Percentiles rank a stretch among this genome's conserved stretches.
phyloP scores from a whole-genome alignment of 2,113 vertebrate genomes.

The Atractosteus spatula region DNA sequence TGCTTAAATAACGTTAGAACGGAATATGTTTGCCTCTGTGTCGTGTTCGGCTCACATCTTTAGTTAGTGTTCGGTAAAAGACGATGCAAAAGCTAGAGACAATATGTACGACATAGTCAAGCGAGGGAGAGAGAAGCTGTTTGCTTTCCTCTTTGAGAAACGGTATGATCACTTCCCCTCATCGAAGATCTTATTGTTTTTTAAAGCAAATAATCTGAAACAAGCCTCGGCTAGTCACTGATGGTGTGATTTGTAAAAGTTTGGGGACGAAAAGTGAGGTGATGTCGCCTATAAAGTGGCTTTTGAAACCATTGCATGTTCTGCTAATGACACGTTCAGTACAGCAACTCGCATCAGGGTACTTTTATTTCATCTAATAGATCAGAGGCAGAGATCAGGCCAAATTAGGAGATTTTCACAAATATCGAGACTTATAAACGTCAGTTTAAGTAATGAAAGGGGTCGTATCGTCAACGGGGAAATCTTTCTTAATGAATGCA shows the following conservation, averaged over 20 bases:
- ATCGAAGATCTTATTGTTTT: constrained; percentile 35
- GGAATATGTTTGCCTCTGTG: not conserved
- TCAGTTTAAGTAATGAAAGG: constrained; percentile 55
- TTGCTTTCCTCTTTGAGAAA: constrained; percentile 59
- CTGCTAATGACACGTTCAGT: constrained; percentile 79
- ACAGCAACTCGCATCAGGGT: constrained; percentile 55
- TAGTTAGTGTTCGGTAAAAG: constrained; percentile 53
- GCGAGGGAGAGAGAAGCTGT: constrained; percentile 65
- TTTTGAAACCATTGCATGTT: constrained; percentile 76
- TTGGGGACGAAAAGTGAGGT: constrained; percentile 37
- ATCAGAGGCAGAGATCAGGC: constrained; percentile 53
- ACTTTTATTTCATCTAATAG: constrained; percentile 62
- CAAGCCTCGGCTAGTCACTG: constrained; percentile 7
- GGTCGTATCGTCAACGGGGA: constrained; percentile 22
- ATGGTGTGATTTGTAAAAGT: constrained; percentile 41
- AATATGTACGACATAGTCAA: constrained; percentile 69
- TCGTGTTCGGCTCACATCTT: constrained; percentile 24
- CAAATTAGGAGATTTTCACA: constrained; percentile 34
- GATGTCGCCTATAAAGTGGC: constrained; percentile 51
- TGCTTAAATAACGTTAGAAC: constrained; percentile 15
- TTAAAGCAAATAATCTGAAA: constrained; percentile 22
- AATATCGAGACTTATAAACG: constrained; percentile 44
- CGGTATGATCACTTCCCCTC: constrained; percentile 48
- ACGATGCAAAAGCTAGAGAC: constrained; percentile 70
- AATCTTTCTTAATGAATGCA: constrained; percentile 56